Evolutionary conservation across 2,797 vertebrate species (phyloP).

Genomic region (Nyctibius grandis): DNA sequence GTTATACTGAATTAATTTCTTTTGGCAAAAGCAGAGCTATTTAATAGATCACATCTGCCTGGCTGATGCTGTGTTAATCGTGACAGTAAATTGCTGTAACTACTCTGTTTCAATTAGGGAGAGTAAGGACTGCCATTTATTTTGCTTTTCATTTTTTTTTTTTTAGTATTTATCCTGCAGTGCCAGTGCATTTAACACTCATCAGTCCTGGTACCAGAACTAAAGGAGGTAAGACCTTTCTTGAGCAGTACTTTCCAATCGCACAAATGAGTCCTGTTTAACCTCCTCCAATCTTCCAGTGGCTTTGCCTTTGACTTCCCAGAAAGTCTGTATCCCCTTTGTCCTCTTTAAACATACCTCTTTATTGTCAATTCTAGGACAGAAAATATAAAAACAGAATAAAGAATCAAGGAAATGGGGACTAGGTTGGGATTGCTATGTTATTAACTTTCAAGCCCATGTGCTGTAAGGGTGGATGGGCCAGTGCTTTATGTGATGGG

Average conservation of each 20-base stretch:
- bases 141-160: neutral
- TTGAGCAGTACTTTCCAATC: neutral
- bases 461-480: neutral
- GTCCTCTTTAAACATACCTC: neutral
- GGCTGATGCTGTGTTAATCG: neutral
- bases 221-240: neutral
- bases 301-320: neutral
- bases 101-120: slow-evolving; percentile 42
- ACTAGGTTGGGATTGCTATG: neutral
- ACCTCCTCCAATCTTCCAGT: neutral
- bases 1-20: neutral
- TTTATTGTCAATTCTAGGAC: neutral
- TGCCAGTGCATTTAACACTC: neutral
- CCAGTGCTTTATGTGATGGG: neutral
- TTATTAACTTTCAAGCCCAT: neutral
- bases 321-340: neutral
- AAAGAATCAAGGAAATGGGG: neutral
- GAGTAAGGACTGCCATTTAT: neutral
- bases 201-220: neutral
- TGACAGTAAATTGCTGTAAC: slow-evolving; percentile 20
- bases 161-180: neutral
- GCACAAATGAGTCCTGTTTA: neutral
- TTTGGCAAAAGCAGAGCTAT: neutral
- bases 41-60: slow-evolving; percentile 18
- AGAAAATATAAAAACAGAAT: neutral